phyloP scores from a whole-genome alignment of 2,797 vertebrate species.

The Sandelia bainsii region DNA sequence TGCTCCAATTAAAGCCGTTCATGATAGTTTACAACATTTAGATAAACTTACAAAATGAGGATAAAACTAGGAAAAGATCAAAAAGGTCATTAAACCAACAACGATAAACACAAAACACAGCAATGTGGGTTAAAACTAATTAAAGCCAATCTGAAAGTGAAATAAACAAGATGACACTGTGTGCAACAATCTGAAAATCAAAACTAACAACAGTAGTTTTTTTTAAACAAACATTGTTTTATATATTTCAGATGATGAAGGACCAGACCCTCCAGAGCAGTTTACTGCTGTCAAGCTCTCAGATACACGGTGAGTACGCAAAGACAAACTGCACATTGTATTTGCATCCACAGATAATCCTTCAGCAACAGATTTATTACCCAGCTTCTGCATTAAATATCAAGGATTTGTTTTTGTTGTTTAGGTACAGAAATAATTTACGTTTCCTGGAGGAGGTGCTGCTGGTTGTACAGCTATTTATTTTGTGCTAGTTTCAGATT shows the following conservation, averaged over 20 bases:
- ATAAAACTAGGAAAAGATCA: background rate
- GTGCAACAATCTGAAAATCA: background rate
- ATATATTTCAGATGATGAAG: slow-evolving; percentile 89
- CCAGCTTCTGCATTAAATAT: slow-evolving; percentile 11
- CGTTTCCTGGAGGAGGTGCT: background rate
- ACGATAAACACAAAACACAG: background rate
- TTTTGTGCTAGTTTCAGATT: slow-evolving; percentile 18
- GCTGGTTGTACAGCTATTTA: background rate
- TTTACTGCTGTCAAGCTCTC: slow-evolving; percentile 96
- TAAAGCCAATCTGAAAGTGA: background rate
- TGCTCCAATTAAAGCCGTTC: background rate
- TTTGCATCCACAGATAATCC: slow-evolving; percentile 22
- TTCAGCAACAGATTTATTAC: slow-evolving; percentile 23
- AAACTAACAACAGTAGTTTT: too few relatives aligned
- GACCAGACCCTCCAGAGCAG: slow-evolving; percentile 95
- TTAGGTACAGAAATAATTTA: slow-evolving; percentile 10
- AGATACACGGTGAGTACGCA: slow-evolving; percentile 88
- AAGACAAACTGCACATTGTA: slow-evolving; percentile 9
- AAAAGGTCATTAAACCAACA: background rate
- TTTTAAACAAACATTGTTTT: slow-evolving; percentile 22
- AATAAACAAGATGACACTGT: background rate
- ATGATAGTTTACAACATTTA: background rate
- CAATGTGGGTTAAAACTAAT: background rate
- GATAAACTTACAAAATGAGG: background rate
- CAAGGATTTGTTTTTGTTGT: slow-evolving; percentile 15